These are phyloP conservation scores for Dendroctonus valens DNA, from an alignment of 1,140 invertebrate genomes.

Conservation along the genomic window DNA sequence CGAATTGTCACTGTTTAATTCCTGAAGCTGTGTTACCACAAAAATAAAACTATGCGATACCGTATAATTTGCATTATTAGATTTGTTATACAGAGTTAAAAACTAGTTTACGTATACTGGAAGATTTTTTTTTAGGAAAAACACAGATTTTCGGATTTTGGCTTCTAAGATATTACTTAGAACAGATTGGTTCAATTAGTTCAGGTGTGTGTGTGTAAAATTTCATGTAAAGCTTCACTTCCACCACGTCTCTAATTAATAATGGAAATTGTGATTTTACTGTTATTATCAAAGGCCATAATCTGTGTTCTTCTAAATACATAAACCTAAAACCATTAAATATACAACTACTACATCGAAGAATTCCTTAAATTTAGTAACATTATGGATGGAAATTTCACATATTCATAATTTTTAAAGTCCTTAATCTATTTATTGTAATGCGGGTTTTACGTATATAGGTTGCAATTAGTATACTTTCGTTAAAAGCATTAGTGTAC, in stretches of 20 bases:
- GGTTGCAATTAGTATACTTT: constrained; percentile 49
- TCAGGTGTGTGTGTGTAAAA: not conserved
- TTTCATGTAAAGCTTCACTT: too few relatives aligned
- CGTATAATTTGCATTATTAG: constrained; percentile 21
- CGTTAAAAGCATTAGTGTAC: constrained; percentile 21
- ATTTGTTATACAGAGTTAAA: constrained; percentile 25
- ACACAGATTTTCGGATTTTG: constrained; percentile 5
- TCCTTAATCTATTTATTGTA: constrained; percentile 47
- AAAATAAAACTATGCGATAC: constrained; percentile 12
- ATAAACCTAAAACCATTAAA: constrained; percentile 11
- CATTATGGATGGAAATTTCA: constrained; percentile 45
- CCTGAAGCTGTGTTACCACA: not conserved
- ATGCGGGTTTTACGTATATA: constrained; percentile 47
- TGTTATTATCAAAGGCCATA: not conserved
- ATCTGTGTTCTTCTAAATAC: not conserved
- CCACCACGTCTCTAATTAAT: too few relatives aligned
- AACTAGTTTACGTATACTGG: constrained; percentile 25
- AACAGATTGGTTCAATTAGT: not conserved
- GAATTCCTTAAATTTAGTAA: constrained; percentile 26
- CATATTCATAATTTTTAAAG: constrained; percentile 27
- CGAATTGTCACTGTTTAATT: too few relatives aligned
- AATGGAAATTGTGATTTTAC: too few relatives aligned
- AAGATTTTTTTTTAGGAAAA: constrained; percentile 6
- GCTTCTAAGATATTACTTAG: not conserved
- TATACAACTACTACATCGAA: constrained; percentile 12